Evolutionary conservation across 2,888 invertebrate genomes (phyloP), one percentile per base, ranked within the genome.

Genomic region (Isotomurus palustris): DNA sequence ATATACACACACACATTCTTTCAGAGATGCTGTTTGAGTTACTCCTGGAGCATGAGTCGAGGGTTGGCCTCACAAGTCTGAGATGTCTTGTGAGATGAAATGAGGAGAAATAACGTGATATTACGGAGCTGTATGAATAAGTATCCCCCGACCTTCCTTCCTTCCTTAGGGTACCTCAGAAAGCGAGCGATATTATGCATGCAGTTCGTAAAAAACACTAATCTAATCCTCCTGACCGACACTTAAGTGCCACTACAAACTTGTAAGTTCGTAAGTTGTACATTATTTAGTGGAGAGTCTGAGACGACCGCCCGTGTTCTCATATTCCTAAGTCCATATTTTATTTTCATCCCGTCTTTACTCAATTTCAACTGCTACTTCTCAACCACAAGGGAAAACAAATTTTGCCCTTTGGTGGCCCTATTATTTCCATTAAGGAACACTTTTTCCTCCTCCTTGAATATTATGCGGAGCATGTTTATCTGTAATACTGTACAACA

Each of bases 221-320:
- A 60, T 56, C 54, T 52, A 60, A 60, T 62, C 58, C 52, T 49
- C 35, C 41, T 53, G 53, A 52, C 57, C 52, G 57, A 60, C 59
- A 63, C 60, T 58, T 47, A 48, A 52, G 52, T 62, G 59, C 62
- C 62, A 59, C 62, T 59, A 59, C 53, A 57, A 63, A 60, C 57
- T 53, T n/a, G n/a, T n/a, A n/a, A n/a, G n/a, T n/a, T 55, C 58
- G 32, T 41, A 54, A 58, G 58, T 40, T 52, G 58, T 44, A 61
- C 52, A 62, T 62, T 58, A 58, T 36, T 25, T 32, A 12, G 36
- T 44, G 17, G 43, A 51, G n/a, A n/a, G n/a, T n/a, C 28, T 47
- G 52, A 55, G 56, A 56, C 55, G 66, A 66, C 66, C 66, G 66
- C 66, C 66, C 66, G 66, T 60, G 58, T 61, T 66, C 59, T 63